Conservation (phyloP, 1,140 invertebrate genomes). For the Odontomachus brunneus region DNA sequence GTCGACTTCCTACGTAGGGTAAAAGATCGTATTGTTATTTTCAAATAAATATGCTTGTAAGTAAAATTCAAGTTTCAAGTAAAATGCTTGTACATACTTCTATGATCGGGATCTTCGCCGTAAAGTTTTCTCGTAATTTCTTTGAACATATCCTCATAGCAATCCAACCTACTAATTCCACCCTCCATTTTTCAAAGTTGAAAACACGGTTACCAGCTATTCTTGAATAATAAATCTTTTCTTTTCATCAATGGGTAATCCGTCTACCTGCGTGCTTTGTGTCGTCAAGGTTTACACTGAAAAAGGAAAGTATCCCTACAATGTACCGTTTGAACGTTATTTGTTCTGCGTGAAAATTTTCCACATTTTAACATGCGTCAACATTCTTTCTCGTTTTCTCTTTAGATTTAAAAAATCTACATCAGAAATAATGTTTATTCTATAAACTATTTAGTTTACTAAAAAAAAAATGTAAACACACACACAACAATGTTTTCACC, state of each 20-base stretch:
- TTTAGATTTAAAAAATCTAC: too few relatives aligned
- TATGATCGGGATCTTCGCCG: conserved; percentile 90
- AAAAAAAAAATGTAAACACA: too few relatives aligned
- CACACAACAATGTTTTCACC: too few relatives aligned
- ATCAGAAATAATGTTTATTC: too few relatives aligned
- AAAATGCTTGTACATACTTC: conserved; percentile 77
- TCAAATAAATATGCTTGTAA: too few relatives aligned
- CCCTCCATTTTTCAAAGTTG: conserved; percentile 79
- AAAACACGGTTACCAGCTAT: conserved; percentile 26
- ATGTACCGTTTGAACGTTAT: too few relatives aligned
- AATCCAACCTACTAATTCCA: conserved; percentile 86
- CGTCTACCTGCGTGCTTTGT: conserved; percentile 71
- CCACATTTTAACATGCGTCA: too few relatives aligned
- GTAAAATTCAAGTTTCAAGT: not conserved
- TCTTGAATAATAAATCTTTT: conserved; percentile 41
- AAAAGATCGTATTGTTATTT: too few relatives aligned
- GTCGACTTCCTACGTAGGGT: too few relatives aligned
- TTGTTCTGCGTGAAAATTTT: too few relatives aligned
- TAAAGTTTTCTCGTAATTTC: conserved; percentile 96
- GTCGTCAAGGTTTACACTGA: not conserved
- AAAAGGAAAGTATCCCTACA: not conserved
- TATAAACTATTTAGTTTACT: too few relatives aligned
- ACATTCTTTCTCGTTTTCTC: too few relatives aligned
- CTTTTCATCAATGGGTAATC: conserved; percentile 28
- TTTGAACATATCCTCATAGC: conserved; percentile 92